Percentiles rank a stretch among this genome's conserved stretches.
phyloP scores from a whole-genome alignment of 2,113 vertebrate genomes.

The Microtus richardsoni region DNA sequence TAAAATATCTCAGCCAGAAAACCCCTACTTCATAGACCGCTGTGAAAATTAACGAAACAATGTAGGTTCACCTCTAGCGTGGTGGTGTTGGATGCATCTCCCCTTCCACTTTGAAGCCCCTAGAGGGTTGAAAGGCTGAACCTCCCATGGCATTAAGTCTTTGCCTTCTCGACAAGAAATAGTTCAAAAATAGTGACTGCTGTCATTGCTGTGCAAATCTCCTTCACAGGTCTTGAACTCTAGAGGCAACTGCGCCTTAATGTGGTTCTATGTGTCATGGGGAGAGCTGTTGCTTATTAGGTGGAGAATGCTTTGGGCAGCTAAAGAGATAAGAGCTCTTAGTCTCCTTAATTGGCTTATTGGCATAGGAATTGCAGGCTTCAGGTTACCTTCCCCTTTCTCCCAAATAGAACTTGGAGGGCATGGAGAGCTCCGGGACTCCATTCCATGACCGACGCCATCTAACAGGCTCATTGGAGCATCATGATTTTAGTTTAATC shows the following conservation, averaged over 20 bases:
- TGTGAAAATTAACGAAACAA: neutral
- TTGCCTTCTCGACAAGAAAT: constrained; percentile 40
- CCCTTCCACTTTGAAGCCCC: neutral
- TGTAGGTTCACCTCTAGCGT: neutral
- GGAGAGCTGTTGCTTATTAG: constrained; percentile 53
- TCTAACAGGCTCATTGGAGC: constrained; percentile 53
- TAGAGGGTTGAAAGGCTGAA: neutral
- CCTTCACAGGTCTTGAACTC: constrained; percentile 36
- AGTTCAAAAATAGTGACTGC: neutral
- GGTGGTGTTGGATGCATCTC: neutral
- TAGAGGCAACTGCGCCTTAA: neutral
- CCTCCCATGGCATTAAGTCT: neutral
- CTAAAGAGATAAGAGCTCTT: constrained; percentile 55
- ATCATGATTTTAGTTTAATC: constrained; percentile 78
- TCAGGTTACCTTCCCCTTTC: constrained; percentile 65
- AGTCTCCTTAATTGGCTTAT: constrained; percentile 74
- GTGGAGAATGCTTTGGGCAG: constrained; percentile 52
- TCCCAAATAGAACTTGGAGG: constrained; percentile 74
- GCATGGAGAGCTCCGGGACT: constrained; percentile 42
- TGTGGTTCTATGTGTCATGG: neutral
- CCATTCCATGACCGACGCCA: constrained; percentile 70
- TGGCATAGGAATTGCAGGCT: constrained; percentile 61
- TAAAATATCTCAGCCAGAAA: neutral
- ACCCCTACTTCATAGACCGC: neutral
- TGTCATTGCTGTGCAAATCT: constrained; percentile 25